These are phyloP conservation scores for Conus ventricosus DNA, from an alignment of 1,140 invertebrate genomes.

Conservation along the genomic window DNA sequence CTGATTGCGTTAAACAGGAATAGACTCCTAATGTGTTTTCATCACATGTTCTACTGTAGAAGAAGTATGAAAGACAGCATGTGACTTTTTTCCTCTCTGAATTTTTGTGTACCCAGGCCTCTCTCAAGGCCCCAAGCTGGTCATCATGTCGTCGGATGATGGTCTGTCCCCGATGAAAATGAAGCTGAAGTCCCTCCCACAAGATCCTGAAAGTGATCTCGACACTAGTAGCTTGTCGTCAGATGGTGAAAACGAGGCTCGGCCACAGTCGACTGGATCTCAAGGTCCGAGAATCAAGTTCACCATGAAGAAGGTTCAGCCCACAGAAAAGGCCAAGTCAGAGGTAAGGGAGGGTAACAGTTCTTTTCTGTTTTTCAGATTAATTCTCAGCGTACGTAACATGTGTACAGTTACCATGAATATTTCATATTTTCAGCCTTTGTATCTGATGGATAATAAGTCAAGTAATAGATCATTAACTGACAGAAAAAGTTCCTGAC, in stretches of 20 bases:
- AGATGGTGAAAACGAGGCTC: conserved; percentile 6
- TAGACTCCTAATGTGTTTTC: too few relatives aligned
- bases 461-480: too few relatives aligned
- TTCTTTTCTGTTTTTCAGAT: too few relatives aligned
- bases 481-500: too few relatives aligned
- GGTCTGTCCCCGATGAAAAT: neutral
- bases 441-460: too few relatives aligned
- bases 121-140: neutral
- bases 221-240: conserved; percentile 18
- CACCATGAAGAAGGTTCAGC: neutral
- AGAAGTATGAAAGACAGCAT: too few relatives aligned
- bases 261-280: neutral
- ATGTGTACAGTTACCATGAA: too few relatives aligned
- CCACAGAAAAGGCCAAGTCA: neutral
- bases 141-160: neutral
- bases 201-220: neutral
- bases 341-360: neutral
- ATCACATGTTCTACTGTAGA: too few relatives aligned
- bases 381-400: too few relatives aligned
- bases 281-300: neutral
- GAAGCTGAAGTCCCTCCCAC: neutral
- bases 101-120: neutral
- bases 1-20: too few relatives aligned
- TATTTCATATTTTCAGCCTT: too few relatives aligned
- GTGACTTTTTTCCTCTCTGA: too few relatives aligned